phyloP scores from a whole-genome alignment of 2,888 invertebrate genomes.

The Aelia acuminata region DNA sequence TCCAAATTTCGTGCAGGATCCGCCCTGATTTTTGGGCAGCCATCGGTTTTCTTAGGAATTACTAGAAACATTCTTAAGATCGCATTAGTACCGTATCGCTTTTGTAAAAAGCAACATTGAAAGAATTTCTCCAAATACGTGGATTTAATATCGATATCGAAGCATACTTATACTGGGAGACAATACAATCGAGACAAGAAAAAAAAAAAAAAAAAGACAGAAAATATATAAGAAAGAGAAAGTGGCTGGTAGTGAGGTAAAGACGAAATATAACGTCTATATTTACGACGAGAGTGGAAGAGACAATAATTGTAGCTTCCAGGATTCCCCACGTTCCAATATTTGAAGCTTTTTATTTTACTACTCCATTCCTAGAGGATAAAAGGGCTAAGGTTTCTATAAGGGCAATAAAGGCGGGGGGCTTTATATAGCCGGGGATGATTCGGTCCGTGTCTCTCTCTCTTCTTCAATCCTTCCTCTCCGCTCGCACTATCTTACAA shows the following conservation, averaged over 20 bases:
- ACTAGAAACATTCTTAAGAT: too few relatives aligned
- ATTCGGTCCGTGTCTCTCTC: not conserved
- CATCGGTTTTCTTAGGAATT: too few relatives aligned
- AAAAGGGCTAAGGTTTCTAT: slow-evolving; percentile 57
- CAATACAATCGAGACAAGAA: not conserved
- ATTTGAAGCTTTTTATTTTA: slow-evolving; percentile 59
- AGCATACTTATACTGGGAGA: too few relatives aligned
- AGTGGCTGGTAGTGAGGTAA: slow-evolving; percentile 34
- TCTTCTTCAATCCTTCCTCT: slow-evolving; percentile 21
- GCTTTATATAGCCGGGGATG: slow-evolving; percentile 34
- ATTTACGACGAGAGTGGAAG: not conserved
- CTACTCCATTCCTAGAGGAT: slow-evolving; percentile 59
- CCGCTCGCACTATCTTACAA: not conserved
- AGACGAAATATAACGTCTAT: slow-evolving; percentile 40
- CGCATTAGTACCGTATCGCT: too few relatives aligned
- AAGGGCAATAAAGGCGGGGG: slow-evolving; percentile 43
- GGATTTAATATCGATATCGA: not conserved
- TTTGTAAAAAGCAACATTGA: too few relatives aligned
- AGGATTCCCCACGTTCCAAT: slow-evolving; percentile 53
- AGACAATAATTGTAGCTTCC: slow-evolving; percentile 26
- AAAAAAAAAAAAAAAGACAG: not conserved
- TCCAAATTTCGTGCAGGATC: too few relatives aligned
- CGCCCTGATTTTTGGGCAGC: too few relatives aligned
- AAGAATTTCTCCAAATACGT: not conserved
- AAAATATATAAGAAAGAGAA: too few relatives aligned